These are phyloP conservation scores for Lepidostoma basale DNA, from an alignment of 1,140 invertebrate species.

Conservation along the genomic window DNA sequence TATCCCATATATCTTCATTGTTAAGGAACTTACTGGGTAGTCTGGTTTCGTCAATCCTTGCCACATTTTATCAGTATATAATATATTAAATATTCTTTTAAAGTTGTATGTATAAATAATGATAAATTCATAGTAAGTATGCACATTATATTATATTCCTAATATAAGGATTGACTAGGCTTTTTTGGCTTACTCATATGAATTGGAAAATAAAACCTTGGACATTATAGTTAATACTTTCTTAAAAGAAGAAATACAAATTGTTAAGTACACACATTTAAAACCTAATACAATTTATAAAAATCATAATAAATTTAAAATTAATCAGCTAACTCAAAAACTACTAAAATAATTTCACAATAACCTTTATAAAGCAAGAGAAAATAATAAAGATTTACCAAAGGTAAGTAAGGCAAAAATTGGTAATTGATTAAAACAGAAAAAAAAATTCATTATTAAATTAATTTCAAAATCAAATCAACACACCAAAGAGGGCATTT, in stretches of 20 bases:
- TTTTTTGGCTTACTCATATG: slow-evolving; percentile 1
- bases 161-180: slow-evolving; percentile 17
- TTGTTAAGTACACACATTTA: background rate
- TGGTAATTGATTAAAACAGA: background rate
- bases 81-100: background rate
- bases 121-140: background rate
- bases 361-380: background rate
- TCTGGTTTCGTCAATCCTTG: too few species aligned
- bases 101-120: background rate
- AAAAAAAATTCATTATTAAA: background rate
- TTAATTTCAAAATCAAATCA: slow-evolving; percentile 1
- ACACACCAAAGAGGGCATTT: slow-evolving; percentile 9
- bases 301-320: background rate
- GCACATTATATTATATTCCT: slow-evolving; percentile 11
- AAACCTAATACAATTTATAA: background rate
- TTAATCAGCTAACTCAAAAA: too few species aligned
- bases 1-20: too few species aligned
- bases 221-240: background rate
- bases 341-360: background rate
- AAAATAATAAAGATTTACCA: background rate
- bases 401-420: background rate
- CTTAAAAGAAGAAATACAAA: background rate
- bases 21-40: too few species aligned
- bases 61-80: slow-evolving; percentile 10
- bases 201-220: background rate